Conservation (phyloP, 2,113 vertebrate genomes). For the Gallinago media region DNA sequence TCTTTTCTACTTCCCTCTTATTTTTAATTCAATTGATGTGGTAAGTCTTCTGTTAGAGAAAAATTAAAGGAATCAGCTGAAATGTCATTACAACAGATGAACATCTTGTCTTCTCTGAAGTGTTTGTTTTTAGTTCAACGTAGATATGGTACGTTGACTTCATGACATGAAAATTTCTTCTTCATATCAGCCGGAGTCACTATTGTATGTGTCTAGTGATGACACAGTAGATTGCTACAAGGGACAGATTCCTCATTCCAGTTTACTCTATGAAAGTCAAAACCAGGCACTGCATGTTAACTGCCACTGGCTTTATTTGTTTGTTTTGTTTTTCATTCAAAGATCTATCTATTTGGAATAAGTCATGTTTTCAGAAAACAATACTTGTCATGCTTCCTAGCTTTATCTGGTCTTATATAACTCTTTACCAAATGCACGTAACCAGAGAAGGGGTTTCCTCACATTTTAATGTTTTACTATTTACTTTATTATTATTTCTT, state of each 20-base stretch:
- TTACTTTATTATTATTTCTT: neutral
- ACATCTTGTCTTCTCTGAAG: neutral
- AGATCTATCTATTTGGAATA: neutral
- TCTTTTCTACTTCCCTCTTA: neutral
- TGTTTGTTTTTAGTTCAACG: neutral
- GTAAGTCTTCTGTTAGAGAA: neutral
- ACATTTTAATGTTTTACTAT: neutral
- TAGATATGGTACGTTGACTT: neutral
- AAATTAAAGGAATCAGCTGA: neutral
- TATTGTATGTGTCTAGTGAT: neutral
- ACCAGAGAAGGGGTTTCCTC: neutral
- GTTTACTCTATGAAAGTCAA: neutral
- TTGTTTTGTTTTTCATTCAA: neutral
- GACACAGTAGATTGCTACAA: neutral
- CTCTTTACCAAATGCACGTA: neutral
- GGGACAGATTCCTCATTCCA: neutral
- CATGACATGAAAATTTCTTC: neutral
- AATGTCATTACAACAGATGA: neutral
- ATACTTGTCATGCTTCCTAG: neutral
- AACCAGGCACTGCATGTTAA: neutral
- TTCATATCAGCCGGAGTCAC: neutral
- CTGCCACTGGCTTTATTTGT: neutral
- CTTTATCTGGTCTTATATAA: neutral
- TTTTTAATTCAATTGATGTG: neutral
- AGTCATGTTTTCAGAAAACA: neutral